phyloP scores from a whole-genome alignment of 2,888 invertebrate species.

The Masnerella sp. region DNA sequence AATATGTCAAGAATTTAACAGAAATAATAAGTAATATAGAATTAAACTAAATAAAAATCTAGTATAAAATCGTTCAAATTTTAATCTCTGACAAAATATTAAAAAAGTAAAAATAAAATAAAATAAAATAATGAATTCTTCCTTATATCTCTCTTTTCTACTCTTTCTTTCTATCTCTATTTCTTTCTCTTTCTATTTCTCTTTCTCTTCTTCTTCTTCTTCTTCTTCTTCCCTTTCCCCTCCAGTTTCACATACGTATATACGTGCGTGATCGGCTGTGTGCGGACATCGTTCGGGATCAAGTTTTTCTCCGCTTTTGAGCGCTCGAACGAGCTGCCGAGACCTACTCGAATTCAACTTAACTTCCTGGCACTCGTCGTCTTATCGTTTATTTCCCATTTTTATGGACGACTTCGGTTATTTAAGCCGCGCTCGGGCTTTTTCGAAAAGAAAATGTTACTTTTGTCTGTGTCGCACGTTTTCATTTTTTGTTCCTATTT shows the following conservation, averaged over 20 bases:
- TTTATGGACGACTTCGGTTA: constrained; percentile 40
- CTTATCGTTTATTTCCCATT: constrained; percentile 59
- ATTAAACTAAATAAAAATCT: no score
- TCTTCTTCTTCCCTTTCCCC: neutral
- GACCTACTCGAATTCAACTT: constrained; percentile 72
- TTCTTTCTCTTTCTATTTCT: constrained; percentile 15
- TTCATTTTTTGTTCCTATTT: neutral
- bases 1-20: no score
- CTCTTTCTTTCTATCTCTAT: constrained; percentile 6
- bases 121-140: no score
- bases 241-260: constrained; percentile 32
- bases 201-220: constrained; percentile 51
- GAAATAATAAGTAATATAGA: no score
- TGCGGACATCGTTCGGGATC: constrained; percentile 73
- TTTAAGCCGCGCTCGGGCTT: constrained; percentile 5
- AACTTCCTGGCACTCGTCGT: constrained; percentile 73
- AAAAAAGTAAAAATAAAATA: no score
- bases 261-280: constrained; percentile 62
- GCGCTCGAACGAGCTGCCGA: constrained; percentile 66
- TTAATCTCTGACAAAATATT: no score
- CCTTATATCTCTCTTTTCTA: constrained; percentile 45
- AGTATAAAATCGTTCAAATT: no score
- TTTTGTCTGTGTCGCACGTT: neutral
- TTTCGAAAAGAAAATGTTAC: neutral
- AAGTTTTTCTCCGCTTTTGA: constrained; percentile 75